Conservation (phyloP, 2,888 invertebrate genomes). For the Amphipoea lucens region DNA sequence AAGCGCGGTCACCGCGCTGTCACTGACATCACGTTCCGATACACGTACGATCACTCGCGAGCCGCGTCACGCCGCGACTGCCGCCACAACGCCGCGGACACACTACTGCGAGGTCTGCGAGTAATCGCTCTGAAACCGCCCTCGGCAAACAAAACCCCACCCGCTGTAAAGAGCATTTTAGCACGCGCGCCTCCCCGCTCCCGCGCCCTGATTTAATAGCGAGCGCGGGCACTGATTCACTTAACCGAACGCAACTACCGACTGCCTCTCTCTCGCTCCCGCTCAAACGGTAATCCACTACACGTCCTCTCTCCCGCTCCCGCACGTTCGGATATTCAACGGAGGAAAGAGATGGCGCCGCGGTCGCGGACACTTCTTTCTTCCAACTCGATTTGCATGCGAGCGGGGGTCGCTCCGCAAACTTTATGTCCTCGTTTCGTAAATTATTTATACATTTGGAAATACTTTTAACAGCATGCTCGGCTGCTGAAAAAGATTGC, state of each 20-base stretch:
- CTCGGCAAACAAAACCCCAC: conserved; percentile 90
- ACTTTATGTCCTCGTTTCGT: conserved; percentile 90
- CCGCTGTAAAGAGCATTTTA: conserved; percentile 89
- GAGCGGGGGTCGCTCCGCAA: conserved; percentile 87
- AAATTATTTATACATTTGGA: conserved; percentile 90
- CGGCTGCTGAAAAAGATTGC: conserved; percentile 86
- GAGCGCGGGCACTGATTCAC: conserved; percentile 90
- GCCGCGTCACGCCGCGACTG: conserved; percentile 79
- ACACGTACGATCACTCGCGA: conserved; percentile 78
- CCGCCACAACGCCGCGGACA: conserved; percentile 68
- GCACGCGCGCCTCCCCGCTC: conserved; percentile 85
- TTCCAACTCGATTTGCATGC: conserved; percentile 90
- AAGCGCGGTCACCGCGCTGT: conserved; percentile 87
- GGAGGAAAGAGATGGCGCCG: conserved; percentile 82
- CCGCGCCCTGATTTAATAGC: conserved; percentile 90
- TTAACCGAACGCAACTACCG: conserved; percentile 89
- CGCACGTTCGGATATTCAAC: conserved; percentile 66
- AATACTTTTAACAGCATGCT: conserved; percentile 88
- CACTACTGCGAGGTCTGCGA: conserved; percentile 69
- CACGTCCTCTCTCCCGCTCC: conserved; percentile 69
- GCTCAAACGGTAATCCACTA: conserved; percentile 70
- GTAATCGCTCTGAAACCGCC: conserved; percentile 87
- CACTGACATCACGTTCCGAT: conserved; percentile 79
- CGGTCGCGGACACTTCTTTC: conserved; percentile 87
- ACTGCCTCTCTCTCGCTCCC: conserved; percentile 83